phyloP scores from a whole-genome alignment of 2,888 invertebrate species.

The Nyleta sp. region DNA sequence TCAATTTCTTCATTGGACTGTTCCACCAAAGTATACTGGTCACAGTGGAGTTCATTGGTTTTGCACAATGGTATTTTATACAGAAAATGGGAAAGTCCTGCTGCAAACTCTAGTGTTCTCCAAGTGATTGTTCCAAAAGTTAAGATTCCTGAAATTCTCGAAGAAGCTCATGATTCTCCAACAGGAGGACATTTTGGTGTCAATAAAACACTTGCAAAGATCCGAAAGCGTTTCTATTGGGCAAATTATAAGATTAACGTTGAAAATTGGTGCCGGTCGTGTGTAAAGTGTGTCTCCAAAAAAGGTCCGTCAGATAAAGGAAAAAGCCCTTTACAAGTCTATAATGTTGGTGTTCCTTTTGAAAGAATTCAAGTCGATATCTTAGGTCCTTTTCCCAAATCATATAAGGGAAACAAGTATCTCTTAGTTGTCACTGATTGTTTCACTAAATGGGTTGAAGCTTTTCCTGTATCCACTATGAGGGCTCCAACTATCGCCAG shows the following conservation, averaged over 20 bases:
- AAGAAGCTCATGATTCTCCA: constrained; percentile 19
- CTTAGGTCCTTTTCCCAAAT: constrained; percentile 14
- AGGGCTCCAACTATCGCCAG: constrained; percentile 7
- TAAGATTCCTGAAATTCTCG: not conserved
- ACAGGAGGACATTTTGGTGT: constrained; percentile 29
- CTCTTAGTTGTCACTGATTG: constrained; percentile 23
- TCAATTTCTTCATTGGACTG: constrained; percentile 1
- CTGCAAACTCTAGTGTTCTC: not conserved
- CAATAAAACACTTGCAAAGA: constrained; percentile 22
- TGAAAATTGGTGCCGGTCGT: constrained; percentile 29
- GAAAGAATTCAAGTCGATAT: constrained; percentile 10
- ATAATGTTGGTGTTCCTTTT: constrained; percentile 11
- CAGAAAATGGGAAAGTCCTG: not conserved
- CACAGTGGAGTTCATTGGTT: constrained; percentile 13
- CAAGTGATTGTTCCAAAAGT: constrained; percentile 14
- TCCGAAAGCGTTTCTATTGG: constrained; percentile 69
- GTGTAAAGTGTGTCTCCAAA: constrained; percentile 24
- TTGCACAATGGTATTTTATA: not conserved
- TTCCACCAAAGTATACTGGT: constrained; percentile 11
- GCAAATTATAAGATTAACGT: constrained; percentile 10
- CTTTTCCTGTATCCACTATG: constrained; percentile 30
- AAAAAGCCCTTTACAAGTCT: constrained; percentile 24
- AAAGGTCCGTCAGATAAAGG: constrained; percentile 36
- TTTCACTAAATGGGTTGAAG: constrained; percentile 38
- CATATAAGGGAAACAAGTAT: constrained; percentile 13